phyloP scores from a whole-genome alignment of 2,888 invertebrate genomes.

The Drosophila macrothrix region DNA sequence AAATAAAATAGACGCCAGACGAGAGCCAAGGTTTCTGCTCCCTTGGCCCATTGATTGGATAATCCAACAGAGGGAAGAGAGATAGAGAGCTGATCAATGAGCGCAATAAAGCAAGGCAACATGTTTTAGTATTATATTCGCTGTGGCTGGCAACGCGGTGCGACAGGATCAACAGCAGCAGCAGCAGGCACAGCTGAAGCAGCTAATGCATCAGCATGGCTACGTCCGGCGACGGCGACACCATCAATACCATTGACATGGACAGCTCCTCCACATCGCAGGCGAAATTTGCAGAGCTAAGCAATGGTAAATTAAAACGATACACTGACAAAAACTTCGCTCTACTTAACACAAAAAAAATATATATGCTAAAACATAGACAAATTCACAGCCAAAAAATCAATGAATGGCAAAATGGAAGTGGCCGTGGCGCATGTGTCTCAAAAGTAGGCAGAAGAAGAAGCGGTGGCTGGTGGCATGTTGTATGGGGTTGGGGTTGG shows the following conservation, averaged over 20 bases:
- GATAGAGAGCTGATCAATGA: conserved; percentile 9
- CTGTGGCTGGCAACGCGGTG: conserved; percentile 34
- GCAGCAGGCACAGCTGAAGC: conserved; percentile 28
- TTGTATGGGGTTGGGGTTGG: neutral
- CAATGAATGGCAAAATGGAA: conserved; percentile 81
- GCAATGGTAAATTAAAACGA: conserved; percentile 70
- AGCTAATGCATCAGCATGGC: conserved; percentile 88
- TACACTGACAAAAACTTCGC: neutral
- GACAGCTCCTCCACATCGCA: conserved; percentile 88
- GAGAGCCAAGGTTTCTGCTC: conserved; percentile 72
- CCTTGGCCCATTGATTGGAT: conserved; percentile 70
- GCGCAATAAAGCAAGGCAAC: conserved; percentile 27
- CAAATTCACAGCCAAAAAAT: conserved; percentile 60
- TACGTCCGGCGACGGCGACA: conserved; percentile 89
- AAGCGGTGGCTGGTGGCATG: neutral
- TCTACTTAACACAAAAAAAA: conserved; percentile 2
- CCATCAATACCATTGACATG: conserved; percentile 92
- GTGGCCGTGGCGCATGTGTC: conserved; percentile 81
- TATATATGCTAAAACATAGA: conserved; percentile 18
- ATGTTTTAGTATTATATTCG: conserved; percentile 67
- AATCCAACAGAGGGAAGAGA: conserved; percentile 38
- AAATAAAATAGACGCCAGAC: conserved; percentile 56
- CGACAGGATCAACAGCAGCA: conserved; percentile 15
- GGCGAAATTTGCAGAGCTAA: conserved; percentile 87
- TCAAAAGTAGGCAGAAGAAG: conserved; percentile 47